Evolutionary conservation across 2,113 vertebrate species (phyloP).

Genomic region (Syngnathus scovelli): DNA sequence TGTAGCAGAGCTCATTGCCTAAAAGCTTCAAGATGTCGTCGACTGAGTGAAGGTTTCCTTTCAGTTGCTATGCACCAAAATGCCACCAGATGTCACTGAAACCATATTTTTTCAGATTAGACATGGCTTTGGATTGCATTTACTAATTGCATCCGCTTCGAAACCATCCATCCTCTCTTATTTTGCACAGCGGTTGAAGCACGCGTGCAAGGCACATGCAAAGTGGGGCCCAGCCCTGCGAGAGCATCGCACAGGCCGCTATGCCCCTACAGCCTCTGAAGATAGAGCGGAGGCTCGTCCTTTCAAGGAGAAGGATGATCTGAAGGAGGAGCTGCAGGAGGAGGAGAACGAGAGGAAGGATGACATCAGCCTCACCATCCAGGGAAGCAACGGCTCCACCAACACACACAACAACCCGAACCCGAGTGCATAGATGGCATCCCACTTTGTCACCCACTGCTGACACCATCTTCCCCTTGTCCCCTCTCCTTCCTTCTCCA

Average conservation of each 20-base stretch:
- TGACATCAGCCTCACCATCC: constrained; percentile 75
- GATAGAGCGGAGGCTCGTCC: constrained; percentile 79
- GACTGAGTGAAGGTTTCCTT: neutral
- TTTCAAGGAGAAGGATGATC: constrained; percentile 80
- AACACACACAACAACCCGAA: constrained; percentile 82
- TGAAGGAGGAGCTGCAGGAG: constrained; percentile 72
- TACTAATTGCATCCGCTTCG: neutral
- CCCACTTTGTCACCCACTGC: constrained; percentile 15
- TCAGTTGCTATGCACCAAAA: neutral
- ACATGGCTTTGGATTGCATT: neutral
- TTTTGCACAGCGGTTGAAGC: constrained; percentile 83
- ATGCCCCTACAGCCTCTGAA: constrained; percentile 75
- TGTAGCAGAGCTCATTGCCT: neutral
- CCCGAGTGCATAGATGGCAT: constrained; percentile 74
- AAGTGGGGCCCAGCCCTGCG: constrained; percentile 89
- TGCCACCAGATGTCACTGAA: neutral
- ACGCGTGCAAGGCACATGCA: constrained; percentile 80
- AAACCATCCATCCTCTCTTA: neutral
- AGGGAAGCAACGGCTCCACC: constrained; percentile 88
- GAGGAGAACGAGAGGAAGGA: constrained; percentile 76
- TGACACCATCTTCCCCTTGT: constrained; percentile 20
- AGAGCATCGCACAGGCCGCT: constrained; percentile 91
- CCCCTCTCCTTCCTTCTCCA: constrained; percentile 35
- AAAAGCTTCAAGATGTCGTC: neutral
- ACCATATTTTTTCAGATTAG: neutral